Evolutionary conservation across 2,797 vertebrate genomes (phyloP).

Genomic region (Orientallactaga sibirica): DNA sequence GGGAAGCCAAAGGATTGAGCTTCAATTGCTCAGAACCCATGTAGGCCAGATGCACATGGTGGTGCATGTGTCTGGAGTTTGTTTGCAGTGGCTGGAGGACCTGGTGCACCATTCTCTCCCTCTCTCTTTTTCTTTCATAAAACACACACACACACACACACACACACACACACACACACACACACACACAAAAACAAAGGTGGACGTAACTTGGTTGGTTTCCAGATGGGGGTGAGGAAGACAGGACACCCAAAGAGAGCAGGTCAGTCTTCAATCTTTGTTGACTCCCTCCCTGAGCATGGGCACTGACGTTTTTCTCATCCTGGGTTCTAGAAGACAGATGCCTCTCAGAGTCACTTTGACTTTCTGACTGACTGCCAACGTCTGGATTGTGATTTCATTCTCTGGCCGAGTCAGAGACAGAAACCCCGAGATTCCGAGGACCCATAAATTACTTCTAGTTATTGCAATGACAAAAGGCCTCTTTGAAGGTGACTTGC

Average conservation of each 20-base stretch:
- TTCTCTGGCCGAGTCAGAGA: slow-evolving; percentile 83
- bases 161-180: no score
- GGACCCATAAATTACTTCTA: slow-evolving; percentile 90
- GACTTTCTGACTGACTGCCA: slow-evolving; percentile 74
- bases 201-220: neutral
- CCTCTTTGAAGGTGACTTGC: slow-evolving; percentile 93
- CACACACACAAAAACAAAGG: neutral
- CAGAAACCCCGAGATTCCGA: slow-evolving; percentile 88
- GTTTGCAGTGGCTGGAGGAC: no score
- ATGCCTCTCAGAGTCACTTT: slow-evolving; percentile 61
- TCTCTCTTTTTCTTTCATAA: no score
- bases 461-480: slow-evolving; percentile 90
- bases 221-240: neutral
- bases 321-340: slow-evolving; percentile 1
- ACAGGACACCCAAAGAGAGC: neutral
- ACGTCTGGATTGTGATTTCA: slow-evolving; percentile 77
- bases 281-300: neutral
- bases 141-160: no score
- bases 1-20: no score
- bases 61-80: no score
- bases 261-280: neutral
- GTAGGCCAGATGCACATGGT: no score
- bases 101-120: no score
- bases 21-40: no score
- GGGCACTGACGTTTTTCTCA: neutral